phyloP scores from a whole-genome alignment of 2,113 vertebrate genomes.

The Salvator merianae region DNA sequence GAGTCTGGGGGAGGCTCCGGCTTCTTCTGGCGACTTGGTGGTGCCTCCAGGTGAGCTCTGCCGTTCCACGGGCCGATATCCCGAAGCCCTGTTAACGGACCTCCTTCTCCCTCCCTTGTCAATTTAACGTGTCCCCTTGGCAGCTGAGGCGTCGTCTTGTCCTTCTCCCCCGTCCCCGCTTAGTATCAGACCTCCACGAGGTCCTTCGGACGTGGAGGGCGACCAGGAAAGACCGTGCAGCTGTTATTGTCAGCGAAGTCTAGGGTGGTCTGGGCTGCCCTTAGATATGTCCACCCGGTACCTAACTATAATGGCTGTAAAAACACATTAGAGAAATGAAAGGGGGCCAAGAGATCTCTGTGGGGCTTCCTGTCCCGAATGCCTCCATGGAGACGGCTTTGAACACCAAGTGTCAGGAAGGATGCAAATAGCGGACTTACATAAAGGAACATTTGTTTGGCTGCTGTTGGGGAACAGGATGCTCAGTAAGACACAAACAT shows the following conservation, averaged over 20 bases:
- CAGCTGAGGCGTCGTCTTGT: no score
- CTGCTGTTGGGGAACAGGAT: neutral
- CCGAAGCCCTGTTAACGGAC: neutral
- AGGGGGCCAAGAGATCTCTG: neutral
- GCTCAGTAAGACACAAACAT: no score
- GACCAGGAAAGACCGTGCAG: neutral
- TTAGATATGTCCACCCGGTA: no score
- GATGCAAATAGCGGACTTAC: neutral
- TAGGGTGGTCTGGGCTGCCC: neutral
- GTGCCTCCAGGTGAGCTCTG: neutral
- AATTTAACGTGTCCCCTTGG: neutral
- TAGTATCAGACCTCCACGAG: neutral
- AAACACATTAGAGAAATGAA: neutral
- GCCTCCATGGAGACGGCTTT: neutral
- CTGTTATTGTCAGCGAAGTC: neutral
- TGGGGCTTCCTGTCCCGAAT: neutral
- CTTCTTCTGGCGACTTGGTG: neutral
- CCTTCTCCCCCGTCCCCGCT: no score
- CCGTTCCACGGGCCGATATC: rapidly evolving
- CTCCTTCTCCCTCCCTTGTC: neutral
- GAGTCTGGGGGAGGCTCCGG: neutral
- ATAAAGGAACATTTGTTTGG: neutral
- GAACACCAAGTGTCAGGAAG: neutral
- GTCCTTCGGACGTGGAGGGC: neutral
- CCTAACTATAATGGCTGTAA: neutral